These are phyloP conservation scores for Aphidius ervi DNA, from an alignment of 1,140 invertebrate genomes.

Conservation along the genomic window DNA sequence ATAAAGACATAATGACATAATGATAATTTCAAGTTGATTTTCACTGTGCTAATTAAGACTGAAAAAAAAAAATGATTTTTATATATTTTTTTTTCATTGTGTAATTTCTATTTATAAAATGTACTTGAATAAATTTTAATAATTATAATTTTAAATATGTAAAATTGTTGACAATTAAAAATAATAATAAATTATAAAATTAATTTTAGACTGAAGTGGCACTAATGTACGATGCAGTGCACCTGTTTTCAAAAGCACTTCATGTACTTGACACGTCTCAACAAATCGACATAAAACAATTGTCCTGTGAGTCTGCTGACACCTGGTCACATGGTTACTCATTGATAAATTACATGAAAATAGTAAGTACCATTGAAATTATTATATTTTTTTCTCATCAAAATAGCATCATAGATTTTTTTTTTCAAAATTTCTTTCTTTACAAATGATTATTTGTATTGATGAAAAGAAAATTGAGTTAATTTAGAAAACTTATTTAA, in stretches of 20 bases:
- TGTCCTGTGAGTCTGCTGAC: slow-evolving; percentile 85
- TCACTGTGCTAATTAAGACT: too few species aligned
- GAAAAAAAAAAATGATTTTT: too few species aligned
- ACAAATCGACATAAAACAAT: slow-evolving; percentile 80
- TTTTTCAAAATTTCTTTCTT: too few species aligned
- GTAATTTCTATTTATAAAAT: too few species aligned
- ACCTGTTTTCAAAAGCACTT: slow-evolving; percentile 88
- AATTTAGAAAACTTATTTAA: too few species aligned
- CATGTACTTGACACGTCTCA: slow-evolving; percentile 87
- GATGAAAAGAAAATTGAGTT: too few species aligned
- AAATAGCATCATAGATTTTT: not conserved
- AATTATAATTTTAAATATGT: too few species aligned
- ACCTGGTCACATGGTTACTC: slow-evolving; percentile 93
- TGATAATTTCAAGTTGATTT: too few species aligned
- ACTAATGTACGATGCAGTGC: slow-evolving; percentile 92
- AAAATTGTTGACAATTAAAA: not conserved
- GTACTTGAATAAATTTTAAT: too few species aligned
- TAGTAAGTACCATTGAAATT: slow-evolving; percentile 61
- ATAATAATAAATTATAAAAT: slow-evolving; percentile 1
- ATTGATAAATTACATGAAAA: slow-evolving; percentile 96
- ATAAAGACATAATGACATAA: too few species aligned
- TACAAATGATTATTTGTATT: too few species aligned
- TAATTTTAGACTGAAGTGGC: slow-evolving; percentile 82
- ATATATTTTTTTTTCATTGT: too few species aligned
- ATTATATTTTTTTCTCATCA: slow-evolving; percentile 1